Evolutionary conservation across 92 coral and sea anemone genomes (phyloP).

Genomic region (Heliopora coerulea): DNA sequence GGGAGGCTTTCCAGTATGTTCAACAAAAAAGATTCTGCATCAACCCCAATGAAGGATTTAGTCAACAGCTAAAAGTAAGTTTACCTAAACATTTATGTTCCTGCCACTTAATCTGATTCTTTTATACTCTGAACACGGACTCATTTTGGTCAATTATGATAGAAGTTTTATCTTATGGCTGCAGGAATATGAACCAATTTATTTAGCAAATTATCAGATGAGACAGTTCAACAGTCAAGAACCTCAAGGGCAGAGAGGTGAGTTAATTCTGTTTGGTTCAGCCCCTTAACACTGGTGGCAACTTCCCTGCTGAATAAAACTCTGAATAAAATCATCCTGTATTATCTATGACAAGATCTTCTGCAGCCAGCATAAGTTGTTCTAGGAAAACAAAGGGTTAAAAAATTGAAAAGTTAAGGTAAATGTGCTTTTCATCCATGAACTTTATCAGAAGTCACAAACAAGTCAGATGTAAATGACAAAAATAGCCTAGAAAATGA

Average conservation of each 20-base stretch:
- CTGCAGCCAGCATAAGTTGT: too few species aligned
- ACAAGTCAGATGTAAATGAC: too few species aligned
- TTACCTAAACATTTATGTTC: neutral
- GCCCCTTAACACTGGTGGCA: too few species aligned
- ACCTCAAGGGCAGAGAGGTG: constrained; percentile 31
- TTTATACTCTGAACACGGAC: neutral
- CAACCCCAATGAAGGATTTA: constrained; percentile 97
- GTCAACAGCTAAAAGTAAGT: constrained; percentile 84
- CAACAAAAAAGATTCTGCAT: constrained; percentile 96
- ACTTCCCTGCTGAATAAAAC: too few species aligned
- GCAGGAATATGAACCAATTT: constrained; percentile 98
- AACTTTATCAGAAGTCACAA: too few species aligned
- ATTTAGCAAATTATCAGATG: constrained; percentile 91
- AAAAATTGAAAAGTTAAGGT: too few species aligned
- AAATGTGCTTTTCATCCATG: too few species aligned
- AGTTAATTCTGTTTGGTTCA: neutral
- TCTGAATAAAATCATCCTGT: too few species aligned
- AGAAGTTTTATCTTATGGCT: neutral
- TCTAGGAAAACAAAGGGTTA: too few species aligned
- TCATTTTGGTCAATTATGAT: neutral
- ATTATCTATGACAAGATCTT: too few species aligned
- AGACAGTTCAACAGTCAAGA: constrained; percentile 50
- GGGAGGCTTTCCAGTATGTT: constrained; percentile 94
- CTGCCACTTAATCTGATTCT: neutral
- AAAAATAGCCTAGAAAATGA: too few species aligned